phyloP scores from a whole-genome alignment of 2,888 invertebrate genomes.

The Eilema griseolum region DNA sequence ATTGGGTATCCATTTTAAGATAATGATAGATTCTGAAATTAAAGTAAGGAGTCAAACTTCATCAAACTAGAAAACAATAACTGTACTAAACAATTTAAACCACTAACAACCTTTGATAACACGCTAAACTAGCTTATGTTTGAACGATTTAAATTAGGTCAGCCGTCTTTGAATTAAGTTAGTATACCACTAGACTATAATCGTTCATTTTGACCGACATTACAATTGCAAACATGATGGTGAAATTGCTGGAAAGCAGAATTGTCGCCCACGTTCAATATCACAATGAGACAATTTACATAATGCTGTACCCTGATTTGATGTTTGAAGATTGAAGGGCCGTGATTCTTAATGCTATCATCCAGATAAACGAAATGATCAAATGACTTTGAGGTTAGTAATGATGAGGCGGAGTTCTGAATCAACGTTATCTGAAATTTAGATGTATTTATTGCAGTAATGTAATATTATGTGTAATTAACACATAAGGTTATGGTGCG shows the following conservation, averaged over 20 bases:
- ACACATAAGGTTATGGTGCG: no score
- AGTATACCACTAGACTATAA: constrained; percentile 35
- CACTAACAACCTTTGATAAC: constrained; percentile 4
- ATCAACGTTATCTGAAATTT: background rate
- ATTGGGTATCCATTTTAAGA: background rate
- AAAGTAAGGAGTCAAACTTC: constrained; percentile 3
- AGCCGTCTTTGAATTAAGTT: constrained; percentile 17
- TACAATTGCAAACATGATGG: constrained; percentile 51
- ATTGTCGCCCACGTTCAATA: constrained; percentile 51
- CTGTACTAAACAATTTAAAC: constrained; percentile 3
- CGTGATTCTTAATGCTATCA: constrained; percentile 28
- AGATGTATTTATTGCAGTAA: background rate
- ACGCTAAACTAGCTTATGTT: constrained; percentile 3
- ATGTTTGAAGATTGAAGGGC: constrained; percentile 30
- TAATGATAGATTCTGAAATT: background rate
- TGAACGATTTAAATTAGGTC: constrained; percentile 7
- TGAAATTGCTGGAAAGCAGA: constrained; percentile 55
- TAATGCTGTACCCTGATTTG: constrained; percentile 30
- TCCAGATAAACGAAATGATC: constrained; percentile 12
- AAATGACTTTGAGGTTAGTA: background rate
- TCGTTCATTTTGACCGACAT: constrained; percentile 44
- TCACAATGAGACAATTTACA: constrained; percentile 52
- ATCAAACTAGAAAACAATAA: background rate
- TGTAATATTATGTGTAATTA: no score
- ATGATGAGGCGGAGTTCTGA: background rate